Conservation (phyloP, 2,888 invertebrate genomes). For the Pilophorus perplexus region DNA sequence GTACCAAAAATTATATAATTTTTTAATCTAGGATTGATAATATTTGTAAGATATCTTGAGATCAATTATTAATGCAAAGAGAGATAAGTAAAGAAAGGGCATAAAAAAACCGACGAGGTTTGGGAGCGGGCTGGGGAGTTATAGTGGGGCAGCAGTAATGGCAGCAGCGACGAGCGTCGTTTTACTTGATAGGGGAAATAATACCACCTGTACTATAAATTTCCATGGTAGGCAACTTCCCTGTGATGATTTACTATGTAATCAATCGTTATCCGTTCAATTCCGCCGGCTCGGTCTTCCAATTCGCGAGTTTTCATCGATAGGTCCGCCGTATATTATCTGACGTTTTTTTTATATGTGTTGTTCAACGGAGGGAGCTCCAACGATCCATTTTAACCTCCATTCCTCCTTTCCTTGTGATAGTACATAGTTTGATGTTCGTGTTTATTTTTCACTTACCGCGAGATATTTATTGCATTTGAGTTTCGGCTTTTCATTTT, state of each 20-base stretch:
- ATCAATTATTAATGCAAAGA: background rate
- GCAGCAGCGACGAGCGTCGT: constrained; percentile 81
- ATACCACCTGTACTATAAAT: constrained; percentile 94
- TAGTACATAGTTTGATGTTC: too few relatives aligned
- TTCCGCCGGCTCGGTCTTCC: background rate
- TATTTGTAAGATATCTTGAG: background rate
- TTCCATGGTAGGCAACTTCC: constrained; percentile 75
- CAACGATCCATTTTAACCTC: constrained; percentile 26
- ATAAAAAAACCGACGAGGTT: constrained; percentile 24
- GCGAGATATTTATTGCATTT: too few relatives aligned
- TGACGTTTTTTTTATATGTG: constrained; percentile 31
- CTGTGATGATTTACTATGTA: background rate
- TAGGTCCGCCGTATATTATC: background rate
- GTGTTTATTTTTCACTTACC: too few relatives aligned
- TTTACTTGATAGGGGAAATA: constrained; percentile 91
- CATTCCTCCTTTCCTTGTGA: too few relatives aligned
- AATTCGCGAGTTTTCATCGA: constrained; percentile 1
- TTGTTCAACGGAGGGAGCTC: background rate
- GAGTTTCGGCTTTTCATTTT: too few relatives aligned
- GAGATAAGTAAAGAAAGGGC: constrained; percentile 8
- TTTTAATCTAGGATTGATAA: background rate
- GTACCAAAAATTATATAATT: background rate
- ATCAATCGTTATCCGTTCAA: constrained; percentile 5
- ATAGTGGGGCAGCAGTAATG: constrained; percentile 45
- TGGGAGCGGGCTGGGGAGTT: constrained; percentile 24